Percentiles rank a stretch among this genome's conserved stretches.
These are phyloP conservation scores for Rutilus rutilus DNA, from an alignment of 2,113 vertebrate species.

Conservation along the genomic window DNA sequence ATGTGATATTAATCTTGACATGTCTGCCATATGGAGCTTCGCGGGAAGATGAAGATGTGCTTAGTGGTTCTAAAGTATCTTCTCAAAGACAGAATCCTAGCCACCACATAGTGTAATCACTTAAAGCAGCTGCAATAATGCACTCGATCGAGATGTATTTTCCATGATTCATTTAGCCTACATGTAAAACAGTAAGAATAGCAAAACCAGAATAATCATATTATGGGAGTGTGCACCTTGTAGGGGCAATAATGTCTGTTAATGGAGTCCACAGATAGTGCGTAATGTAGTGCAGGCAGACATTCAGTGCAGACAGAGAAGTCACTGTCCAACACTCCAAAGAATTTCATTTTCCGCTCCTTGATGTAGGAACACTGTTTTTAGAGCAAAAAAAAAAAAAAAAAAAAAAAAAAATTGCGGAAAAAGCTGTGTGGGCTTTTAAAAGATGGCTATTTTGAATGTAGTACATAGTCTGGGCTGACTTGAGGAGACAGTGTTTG, in stretches of 20 bases:
- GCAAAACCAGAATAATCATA: background rate
- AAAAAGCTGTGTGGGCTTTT: background rate
- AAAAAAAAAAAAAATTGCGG: background rate
- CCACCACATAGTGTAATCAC: background rate
- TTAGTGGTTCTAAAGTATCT: background rate
- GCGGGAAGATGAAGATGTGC: background rate
- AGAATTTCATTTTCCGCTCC: conserved; percentile 2
- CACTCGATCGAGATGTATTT: background rate
- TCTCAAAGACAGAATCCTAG: background rate
- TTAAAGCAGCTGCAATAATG: background rate
- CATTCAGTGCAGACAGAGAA: conserved; percentile 17
- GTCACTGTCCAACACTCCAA: conserved; percentile 22
- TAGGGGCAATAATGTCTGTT: conserved; percentile 15
- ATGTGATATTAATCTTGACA: background rate
- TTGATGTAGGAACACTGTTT: conserved; percentile 21
- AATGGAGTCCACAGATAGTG: conserved; percentile 40
- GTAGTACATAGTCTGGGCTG: conserved; percentile 24
- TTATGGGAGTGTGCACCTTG: conserved; percentile 29
- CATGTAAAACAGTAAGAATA: background rate
- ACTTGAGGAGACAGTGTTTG: conserved; percentile 32
- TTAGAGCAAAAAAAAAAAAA: background rate
- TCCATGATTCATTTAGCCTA: background rate
- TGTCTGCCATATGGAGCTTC: background rate
- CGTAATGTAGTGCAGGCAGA: conserved; percentile 29
- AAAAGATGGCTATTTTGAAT: conserved; percentile 17